Conservation (phyloP, 2,888 invertebrate species). For the Drosophila atroscutellata region DNA sequence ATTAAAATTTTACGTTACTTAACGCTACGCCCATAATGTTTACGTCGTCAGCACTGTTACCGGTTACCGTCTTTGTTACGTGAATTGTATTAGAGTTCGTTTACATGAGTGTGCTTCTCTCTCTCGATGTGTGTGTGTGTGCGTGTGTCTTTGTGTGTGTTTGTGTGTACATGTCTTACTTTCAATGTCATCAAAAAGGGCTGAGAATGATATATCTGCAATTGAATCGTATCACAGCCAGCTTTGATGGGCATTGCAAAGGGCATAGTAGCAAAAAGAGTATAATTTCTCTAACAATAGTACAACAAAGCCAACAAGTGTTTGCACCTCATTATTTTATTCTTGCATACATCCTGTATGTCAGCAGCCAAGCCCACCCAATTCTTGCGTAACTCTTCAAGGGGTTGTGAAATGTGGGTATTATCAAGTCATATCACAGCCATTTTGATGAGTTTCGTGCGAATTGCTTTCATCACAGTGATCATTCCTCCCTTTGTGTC, state of each 20-base stretch:
- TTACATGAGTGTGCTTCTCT: constrained; percentile 27
- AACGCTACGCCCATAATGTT: constrained; percentile 52
- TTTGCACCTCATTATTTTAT: constrained; percentile 43
- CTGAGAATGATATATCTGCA: constrained; percentile 82
- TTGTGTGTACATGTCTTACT: constrained; percentile 62
- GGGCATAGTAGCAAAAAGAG: constrained; percentile 45
- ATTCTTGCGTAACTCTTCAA: constrained; percentile 84
- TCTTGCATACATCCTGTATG: background rate
- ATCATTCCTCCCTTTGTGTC: background rate
- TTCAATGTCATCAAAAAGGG: constrained; percentile 85
- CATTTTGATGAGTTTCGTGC: constrained; percentile 85
- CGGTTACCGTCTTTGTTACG: constrained; percentile 64
- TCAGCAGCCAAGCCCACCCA: constrained; percentile 2
- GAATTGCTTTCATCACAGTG: constrained; percentile 39
- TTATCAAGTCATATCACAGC: constrained; percentile 84
- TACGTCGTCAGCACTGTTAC: constrained; percentile 49
- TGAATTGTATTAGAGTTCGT: constrained; percentile 56
- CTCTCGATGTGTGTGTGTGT: background rate
- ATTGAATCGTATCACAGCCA: constrained; percentile 85
- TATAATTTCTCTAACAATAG: constrained; percentile 8
- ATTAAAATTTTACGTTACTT: constrained; percentile 57
- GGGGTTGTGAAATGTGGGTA: constrained; percentile 84
- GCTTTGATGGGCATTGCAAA: constrained; percentile 85
- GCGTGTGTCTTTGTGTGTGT: constrained; percentile 1
- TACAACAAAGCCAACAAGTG: constrained; percentile 58